Evolutionary conservation across 2,113 vertebrate genomes (phyloP).

Genomic region (Rostratula benghalensis): DNA sequence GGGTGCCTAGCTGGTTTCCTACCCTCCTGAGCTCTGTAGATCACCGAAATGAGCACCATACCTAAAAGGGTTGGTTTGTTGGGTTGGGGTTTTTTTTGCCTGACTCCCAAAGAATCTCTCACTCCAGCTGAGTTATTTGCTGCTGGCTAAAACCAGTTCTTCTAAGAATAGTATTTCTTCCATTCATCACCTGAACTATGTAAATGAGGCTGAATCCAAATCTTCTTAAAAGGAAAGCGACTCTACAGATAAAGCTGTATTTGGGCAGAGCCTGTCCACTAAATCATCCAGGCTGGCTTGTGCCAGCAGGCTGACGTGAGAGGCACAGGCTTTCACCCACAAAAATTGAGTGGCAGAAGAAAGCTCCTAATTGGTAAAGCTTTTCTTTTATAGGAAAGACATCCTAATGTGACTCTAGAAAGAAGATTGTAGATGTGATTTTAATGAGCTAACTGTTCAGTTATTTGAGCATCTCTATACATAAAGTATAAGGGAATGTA

Average conservation of each 20-base stretch:
- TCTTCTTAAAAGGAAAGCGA: conserved; percentile 17
- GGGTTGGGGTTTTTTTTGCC: background rate
- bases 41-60: background rate
- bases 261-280: background rate
- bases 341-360: background rate
- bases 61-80: background rate
- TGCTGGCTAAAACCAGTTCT: conserved; percentile 17
- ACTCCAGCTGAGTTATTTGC: background rate
- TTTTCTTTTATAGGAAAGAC: background rate
- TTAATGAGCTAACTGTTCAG: background rate
- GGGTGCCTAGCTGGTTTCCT: background rate
- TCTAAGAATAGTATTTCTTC: conserved; percentile 28
- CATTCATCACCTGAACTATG: conserved; percentile 32
- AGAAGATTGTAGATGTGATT: background rate
- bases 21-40: background rate
- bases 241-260: background rate
- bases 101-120: background rate
- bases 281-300: background rate
- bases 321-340: background rate
- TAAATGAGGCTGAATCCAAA: conserved; percentile 39
- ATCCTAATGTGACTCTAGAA: background rate
- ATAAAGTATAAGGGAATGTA: background rate
- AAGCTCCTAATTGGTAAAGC: background rate
- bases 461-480: background rate
- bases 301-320: background rate